A percentile compares a stretch with the other conserved stretches of the same genome.
These are phyloP conservation scores for Microtus montanus DNA, from an alignment of 2,113 vertebrate genomes.

Conservation along the genomic window DNA sequence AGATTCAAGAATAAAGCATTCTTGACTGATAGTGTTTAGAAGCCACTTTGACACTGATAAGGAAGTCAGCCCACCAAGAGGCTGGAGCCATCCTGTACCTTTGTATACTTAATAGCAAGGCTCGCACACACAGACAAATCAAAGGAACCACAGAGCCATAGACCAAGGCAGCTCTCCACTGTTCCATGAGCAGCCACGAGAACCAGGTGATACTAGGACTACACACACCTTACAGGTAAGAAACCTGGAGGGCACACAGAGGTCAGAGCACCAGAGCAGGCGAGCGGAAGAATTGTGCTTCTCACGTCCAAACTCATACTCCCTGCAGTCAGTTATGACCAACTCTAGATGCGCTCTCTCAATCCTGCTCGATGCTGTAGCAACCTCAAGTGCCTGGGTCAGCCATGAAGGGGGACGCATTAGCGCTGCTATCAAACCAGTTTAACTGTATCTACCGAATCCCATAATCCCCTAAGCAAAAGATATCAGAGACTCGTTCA, in stretches of 20 bases:
- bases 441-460: background rate
- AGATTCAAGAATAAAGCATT: background rate
- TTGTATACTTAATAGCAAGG: background rate
- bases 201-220: no score
- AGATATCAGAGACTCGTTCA: background rate
- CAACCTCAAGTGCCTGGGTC: background rate
- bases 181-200: background rate
- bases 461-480: background rate
- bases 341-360: background rate
- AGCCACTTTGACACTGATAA: background rate
- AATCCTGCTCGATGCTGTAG: background rate
- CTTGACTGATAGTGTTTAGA: background rate
- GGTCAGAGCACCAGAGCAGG: background rate
- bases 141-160: background rate
- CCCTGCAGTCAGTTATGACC: background rate
- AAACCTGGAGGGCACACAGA: background rate
- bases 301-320: background rate
- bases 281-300: no score
- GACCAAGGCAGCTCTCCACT: background rate
- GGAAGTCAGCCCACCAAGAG: background rate
- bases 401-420: fast-evolving
- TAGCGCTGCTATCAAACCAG: background rate
- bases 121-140: background rate
- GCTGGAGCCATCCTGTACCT: background rate
- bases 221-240: background rate